Percentiles rank a stretch among this genome's conserved stretches.
Conservation (phyloP, 2,888 invertebrate genomes). For the Xanthorhoe spadicearia region DNA sequence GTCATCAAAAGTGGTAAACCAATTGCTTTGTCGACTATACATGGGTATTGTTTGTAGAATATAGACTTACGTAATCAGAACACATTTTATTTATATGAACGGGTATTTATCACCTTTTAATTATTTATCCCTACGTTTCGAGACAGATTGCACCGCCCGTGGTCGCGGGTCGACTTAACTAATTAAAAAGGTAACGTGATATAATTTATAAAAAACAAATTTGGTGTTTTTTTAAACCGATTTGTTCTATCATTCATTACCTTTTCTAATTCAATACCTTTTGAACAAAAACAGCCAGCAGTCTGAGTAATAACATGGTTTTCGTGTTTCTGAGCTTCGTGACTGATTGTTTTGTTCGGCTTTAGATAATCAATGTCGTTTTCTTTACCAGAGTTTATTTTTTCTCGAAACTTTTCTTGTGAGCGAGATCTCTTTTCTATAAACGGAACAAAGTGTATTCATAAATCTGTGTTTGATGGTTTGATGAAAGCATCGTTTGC, state of each 20-base stretch:
- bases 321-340: conserved; percentile 14
- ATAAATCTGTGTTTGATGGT: conserved; percentile 14
- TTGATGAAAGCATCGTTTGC: conserved; percentile 4
- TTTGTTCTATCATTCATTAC: neutral
- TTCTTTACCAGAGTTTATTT: conserved; percentile 7
- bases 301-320: conserved; percentile 25
- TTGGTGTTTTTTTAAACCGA: neutral
- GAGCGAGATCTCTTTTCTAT: conserved; percentile 12
- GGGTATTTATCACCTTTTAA: too few relatives aligned
- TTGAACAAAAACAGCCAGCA: conserved; percentile 23
- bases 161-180: too few relatives aligned
- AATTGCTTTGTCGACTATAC: too few relatives aligned
- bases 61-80: too few relatives aligned
- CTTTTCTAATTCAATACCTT: conserved; percentile 19
- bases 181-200: too few relatives aligned
- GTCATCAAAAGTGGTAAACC: too few relatives aligned
- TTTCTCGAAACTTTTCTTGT: conserved; percentile 8
- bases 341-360: conserved; percentile 1
- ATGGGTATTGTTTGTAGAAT: too few relatives aligned
- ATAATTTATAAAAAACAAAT: too few relatives aligned
- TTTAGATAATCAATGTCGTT: neutral
- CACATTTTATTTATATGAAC: too few relatives aligned
- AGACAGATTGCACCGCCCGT: too few relatives aligned
- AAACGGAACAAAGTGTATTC: conserved; percentile 16
- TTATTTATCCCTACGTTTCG: too few relatives aligned